Evolutionary conservation across 2,113 vertebrate species (phyloP), one percentile per base, ranked within the genome.

Genomic region (Ascaphus truei): DNA sequence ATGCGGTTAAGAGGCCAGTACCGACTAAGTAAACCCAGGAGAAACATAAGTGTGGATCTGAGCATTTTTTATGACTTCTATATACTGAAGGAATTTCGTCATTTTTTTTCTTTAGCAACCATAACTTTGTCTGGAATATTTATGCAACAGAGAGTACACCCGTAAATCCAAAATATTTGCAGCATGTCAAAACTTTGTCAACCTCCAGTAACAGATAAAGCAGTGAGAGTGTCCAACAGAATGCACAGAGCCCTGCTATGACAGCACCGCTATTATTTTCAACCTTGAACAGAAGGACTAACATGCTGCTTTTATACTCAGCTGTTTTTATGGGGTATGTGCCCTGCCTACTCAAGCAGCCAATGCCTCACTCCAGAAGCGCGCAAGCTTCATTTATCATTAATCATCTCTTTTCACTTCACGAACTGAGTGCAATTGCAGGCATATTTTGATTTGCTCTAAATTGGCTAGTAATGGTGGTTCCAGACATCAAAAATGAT

Each of bases 371-470:
- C 57, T 61, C 45, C 63, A 76, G 72, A 65, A 62, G 69, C 37
- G 26, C 47, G 34, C 23, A 72, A 64, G 74, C 74, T 81, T 76
- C 72, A 74, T 74, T 81, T 75, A 78, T 71, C 75, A 66, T 51
- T 73, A 73, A 82, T 73, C 13, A 5, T 52, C 73, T 73, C 68
- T 74, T 43, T 76, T 72, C 56, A 64, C 61, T 71, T 63, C 15
- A 11, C 30, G 56, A 75, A 52, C 25, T 3, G 30, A 81, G 60
- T 12, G 52, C 64, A 68, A 68, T 73, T 62, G 53, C 72, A 72
- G 73, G 68, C 39, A 41, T 60, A 43, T 77, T 78, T 75, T 80
- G 75, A 76, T 83, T 74, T 66, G 57, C 58, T 77, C 72, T 59
- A 64, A 77, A 77, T 5, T 23, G 74, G 77, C 71, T 23, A 55